These are phyloP conservation scores for Aphaenogaster ashmeadi DNA, from an alignment of 1,140 invertebrate genomes.

Conservation along the genomic window DNA sequence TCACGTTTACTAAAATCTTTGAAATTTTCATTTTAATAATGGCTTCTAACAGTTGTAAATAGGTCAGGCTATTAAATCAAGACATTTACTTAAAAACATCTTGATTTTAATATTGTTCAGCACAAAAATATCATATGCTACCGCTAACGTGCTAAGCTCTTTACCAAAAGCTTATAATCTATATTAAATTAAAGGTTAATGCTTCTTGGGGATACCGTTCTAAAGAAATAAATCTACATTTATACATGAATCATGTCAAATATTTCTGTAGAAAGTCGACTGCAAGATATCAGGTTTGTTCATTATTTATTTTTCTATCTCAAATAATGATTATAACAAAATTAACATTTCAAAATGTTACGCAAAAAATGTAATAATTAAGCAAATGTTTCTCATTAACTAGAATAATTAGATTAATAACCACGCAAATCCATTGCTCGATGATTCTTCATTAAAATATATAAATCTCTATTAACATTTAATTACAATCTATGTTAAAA, in stretches of 20 bases:
- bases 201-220: background rate
- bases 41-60: background rate
- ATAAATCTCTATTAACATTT: background rate
- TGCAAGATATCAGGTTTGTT: background rate
- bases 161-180: background rate
- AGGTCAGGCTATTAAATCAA: background rate
- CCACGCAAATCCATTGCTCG: background rate
- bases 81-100: background rate
- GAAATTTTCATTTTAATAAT: background rate
- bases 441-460: background rate
- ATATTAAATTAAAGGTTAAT: slow-evolving; percentile 7
- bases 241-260: background rate
- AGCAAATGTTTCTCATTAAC: background rate
- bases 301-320: background rate
- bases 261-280: background rate
- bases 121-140: background rate
- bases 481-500: slow-evolving; percentile 9
- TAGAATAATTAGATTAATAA: background rate
- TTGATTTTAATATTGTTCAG: background rate
- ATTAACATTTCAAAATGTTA: background rate
- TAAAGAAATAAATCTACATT: background rate
- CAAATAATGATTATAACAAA: background rate
- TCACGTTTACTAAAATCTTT: background rate
- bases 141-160: background rate
- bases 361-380: background rate